Conservation (phyloP, 1,140 invertebrate genomes). For the Aphis craccivora region DNA sequence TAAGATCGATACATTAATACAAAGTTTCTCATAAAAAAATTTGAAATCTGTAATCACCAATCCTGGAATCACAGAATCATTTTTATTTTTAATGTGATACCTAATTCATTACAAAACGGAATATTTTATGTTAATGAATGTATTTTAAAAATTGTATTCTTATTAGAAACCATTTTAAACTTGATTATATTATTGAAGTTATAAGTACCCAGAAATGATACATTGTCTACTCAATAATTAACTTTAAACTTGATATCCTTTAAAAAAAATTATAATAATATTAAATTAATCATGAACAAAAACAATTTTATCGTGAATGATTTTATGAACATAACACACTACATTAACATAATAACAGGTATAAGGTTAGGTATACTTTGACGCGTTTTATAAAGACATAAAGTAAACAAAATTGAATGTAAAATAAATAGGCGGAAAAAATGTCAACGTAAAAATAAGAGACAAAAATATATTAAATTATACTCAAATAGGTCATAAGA, state of each 20-base stretch:
- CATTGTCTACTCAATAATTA: neutral
- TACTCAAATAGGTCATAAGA: neutral
- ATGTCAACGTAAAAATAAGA: neutral
- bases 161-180: neutral
- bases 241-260: neutral
- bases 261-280: neutral
- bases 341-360: neutral
- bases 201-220: neutral
- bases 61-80: neutral
- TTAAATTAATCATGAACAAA: neutral
- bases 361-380: neutral
- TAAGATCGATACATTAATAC: neutral
- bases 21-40: neutral
- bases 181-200: neutral
- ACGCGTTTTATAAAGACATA: neutral
- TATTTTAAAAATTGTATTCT: neutral
- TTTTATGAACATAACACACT: neutral
- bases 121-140: neutral
- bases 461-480: constrained; percentile 6
- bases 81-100: neutral
- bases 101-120: neutral
- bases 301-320: neutral
- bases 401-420: neutral
- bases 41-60: neutral
- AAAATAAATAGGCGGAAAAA: neutral